Base-by-base conservation (phyloP, 2,888 invertebrate species). In the Tetrapedia diversipes region DNA sequence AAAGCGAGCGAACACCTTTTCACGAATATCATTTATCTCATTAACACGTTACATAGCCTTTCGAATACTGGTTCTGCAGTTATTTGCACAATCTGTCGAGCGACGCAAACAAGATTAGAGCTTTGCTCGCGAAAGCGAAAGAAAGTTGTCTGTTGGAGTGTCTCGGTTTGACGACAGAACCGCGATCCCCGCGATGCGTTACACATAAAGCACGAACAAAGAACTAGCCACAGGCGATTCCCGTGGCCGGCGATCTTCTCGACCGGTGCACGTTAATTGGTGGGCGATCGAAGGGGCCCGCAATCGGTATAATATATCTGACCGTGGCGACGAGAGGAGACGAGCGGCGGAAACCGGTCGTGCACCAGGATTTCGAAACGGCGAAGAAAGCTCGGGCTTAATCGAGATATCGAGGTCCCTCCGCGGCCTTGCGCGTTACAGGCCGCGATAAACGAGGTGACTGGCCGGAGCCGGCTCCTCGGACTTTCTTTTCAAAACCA, bases 341-440 rank as follows among this genome's bases (percentile, higher is more conserved):
- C 57, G 34, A 39, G 51, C 41, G n/a, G 53, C 56, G 8, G 3
- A 49, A 84, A 83, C 82, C 84, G 70, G 82, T 81, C 70, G 78
- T 54, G 65, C 71, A 66, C 60, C 76, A 75, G 73, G 75, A 80
- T 82, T 84, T 83, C 82, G 78, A 84, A 83, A 80, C 65, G 67
- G 24, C 68, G 75, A 84, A 76, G 76, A 83, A 83, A 84, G 80
- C 82, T 64, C 77, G 79, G n/a, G 39, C 53, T 77, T 69, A 72
- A 81, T 81, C 74, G 76, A 72, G 81, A 78, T 83, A 80, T 61
- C 81, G 83, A 81, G 83, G 83, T 81, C 83, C 73, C 71, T 45
- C 27, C 56, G 70, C 75, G 83, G 79, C 83, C 83, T 83, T 83
- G 81, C 81, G 22, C 76, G 66, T 74, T 82, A 51, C 70, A 54